A percentile compares a stretch with the other conserved stretches of the same genome.
Conservation (phyloP, 2,113 vertebrate genomes). For the Megaceryle maxima region DNA sequence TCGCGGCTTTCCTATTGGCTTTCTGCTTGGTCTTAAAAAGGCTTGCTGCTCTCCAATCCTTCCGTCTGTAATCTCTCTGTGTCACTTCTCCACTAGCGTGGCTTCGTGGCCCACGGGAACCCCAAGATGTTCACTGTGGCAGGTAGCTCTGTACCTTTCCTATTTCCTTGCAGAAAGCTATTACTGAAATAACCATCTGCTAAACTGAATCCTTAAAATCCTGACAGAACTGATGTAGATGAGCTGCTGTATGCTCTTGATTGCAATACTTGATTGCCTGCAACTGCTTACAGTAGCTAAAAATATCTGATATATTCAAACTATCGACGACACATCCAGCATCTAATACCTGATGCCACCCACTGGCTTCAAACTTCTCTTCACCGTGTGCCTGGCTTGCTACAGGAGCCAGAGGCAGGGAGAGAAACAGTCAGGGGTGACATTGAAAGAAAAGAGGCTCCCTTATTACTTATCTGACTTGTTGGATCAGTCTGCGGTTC, state of each 20-base stretch:
- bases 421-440: background rate
- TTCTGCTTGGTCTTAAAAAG: background rate
- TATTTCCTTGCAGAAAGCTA: background rate
- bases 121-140: background rate
- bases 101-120: background rate
- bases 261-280: slow-evolving; percentile 36
- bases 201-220: background rate
- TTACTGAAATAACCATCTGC: background rate
- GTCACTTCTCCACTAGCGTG: background rate
- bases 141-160: background rate
- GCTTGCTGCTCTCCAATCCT: background rate
- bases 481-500: background rate
- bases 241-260: background rate
- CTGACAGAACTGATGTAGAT: background rate
- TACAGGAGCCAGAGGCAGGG: background rate
- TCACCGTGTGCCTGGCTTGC: background rate
- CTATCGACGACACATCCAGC: background rate
- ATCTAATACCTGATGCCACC: slow-evolving; percentile 1
- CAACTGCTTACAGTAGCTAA: slow-evolving; percentile 25
- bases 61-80: background rate
- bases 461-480: background rate
- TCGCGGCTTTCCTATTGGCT: accelerated
- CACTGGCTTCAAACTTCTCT: background rate
- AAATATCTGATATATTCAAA: slow-evolving; percentile 47
- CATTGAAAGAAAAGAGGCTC: background rate